Base-by-base conservation (phyloP, 2,113 vertebrate species). In the Camelus bactrianus region DNA sequence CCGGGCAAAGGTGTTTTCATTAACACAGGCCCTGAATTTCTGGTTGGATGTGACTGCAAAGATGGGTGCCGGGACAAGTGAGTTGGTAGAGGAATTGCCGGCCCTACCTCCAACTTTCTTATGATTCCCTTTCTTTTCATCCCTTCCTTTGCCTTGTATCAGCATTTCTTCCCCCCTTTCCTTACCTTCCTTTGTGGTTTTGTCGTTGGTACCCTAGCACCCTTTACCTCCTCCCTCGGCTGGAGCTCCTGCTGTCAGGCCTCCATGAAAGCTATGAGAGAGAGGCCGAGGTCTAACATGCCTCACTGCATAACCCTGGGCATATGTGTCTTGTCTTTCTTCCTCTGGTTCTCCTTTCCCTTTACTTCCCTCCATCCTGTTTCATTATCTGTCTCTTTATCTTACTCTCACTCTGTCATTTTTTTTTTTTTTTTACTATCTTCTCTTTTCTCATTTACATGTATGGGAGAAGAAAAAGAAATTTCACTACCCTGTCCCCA, bases 61-160 rank as follows among this genome's bases (percentile, higher is more conserved):
- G 99, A 99, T 0, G 99, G 99, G 82, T 99, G 99, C 97, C 99
- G 98, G 26, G 99, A 99, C 99, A 99, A 99, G 99, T 99, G 91
- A 99, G 99, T 97, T 65, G 64, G 22, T 32, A 17, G 75, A 28
- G 48, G 38, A 42, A 13, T 60, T 48, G 62, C 32, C 26, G 6
- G 16, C 76, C 14, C 35, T 70, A 20, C 35, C 70, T 84, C 50
- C 8, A 2, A 2, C 38, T 56, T 56, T 35, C 28, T 56, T 32
- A 14, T 14, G 42, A 32, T 82, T 82, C 58, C 85, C 30, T 91
- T 83, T 60, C 35, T 67, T 81, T 84, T 58, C 6, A 42, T 20
- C 5, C 50, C 26, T 73, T 85, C 10, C 72, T 89, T 60, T 72
- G 52, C n/a, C 14, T 81, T 62, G 15, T 58, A 2, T 56, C 46